A percentile compares a stretch with the other conserved stretches of the same genome.
phyloP scores from a whole-genome alignment of 1,140 invertebrate species.

The Proales similis region DNA sequence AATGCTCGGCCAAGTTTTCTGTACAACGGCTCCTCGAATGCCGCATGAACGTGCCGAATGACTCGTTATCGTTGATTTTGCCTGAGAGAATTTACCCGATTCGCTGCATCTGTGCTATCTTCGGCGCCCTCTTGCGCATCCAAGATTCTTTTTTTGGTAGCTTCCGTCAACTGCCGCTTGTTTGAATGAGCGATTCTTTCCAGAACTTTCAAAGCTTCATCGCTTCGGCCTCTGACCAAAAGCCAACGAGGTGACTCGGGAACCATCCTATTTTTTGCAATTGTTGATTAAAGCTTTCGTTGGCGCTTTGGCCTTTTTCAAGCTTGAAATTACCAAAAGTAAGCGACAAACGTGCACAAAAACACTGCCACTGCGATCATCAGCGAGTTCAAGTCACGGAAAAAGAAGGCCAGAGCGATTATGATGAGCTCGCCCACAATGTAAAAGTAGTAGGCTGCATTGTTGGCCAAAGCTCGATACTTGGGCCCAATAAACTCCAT shows the following conservation, averaged over 20 bases:
- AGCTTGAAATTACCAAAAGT: conserved; percentile 27
- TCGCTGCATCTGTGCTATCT: too few relatives aligned
- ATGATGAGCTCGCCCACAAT: conserved; percentile 32
- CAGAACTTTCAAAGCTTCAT: conserved; percentile 5
- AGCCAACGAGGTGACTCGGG: conserved; percentile 29
- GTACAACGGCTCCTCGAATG: too few relatives aligned
- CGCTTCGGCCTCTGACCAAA: conserved; percentile 1
- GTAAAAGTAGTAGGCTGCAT: conserved; percentile 19
- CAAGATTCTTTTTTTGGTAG: too few relatives aligned
- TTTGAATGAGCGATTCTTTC: conserved; percentile 30
- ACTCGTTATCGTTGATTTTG: too few relatives aligned
- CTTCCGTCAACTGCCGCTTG: neutral
- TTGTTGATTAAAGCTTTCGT: too few relatives aligned
- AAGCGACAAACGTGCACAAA: conserved; percentile 12
- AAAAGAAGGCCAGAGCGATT: conserved; percentile 30
- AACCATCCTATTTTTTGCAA: too few relatives aligned
- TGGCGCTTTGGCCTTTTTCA: too few relatives aligned
- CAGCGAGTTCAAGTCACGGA: conserved; percentile 10
- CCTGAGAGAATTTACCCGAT: too few relatives aligned
- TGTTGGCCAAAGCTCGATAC: conserved; percentile 11
- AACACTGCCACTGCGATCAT: neutral
- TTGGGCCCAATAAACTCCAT: conserved; percentile 26
- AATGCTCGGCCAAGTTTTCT: too few relatives aligned
- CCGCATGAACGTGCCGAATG: too few relatives aligned
- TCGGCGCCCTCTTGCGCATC: too few relatives aligned